Evolutionary conservation across 1,140 invertebrate species (phyloP).

Genomic region (Apis laboriosa): DNA sequence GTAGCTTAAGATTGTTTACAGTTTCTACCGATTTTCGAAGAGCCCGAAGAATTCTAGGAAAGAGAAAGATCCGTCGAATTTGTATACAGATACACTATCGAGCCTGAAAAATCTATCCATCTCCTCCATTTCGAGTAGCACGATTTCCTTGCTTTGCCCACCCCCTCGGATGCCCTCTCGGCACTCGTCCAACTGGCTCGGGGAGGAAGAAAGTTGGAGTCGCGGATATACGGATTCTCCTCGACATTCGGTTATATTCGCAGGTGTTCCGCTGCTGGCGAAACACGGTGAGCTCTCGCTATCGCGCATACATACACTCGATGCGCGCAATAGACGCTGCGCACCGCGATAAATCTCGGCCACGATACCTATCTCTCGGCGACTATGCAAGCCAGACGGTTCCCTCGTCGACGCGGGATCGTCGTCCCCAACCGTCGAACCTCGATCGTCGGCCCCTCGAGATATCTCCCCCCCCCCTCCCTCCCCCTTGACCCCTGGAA

Average conservation of each 20-base stretch:
- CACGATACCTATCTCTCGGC: slow-evolving; percentile 49
- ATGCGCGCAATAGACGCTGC: not conserved
- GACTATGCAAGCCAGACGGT: slow-evolving; percentile 37
- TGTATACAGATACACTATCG: no score
- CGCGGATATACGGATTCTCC: not conserved
- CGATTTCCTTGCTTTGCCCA: no score
- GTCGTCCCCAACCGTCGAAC: not conserved
- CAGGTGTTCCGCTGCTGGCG: slow-evolving; percentile 56
- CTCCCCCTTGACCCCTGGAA: slow-evolving; percentile 8
- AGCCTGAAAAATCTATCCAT: no score
- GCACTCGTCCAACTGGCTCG: not conserved
- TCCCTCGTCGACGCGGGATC: slow-evolving; percentile 8
- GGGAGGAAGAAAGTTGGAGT: not conserved
- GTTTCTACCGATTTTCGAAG: no score
- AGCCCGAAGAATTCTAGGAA: no score
- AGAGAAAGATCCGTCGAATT: no score
- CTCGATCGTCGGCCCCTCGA: not conserved
- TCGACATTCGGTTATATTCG: slow-evolving; percentile 17
- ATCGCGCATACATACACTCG: slow-evolving; percentile 10
- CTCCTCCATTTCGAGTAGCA: no score
- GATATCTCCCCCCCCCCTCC: not conserved
- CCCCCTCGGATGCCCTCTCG: not conserved
- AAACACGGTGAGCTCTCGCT: not conserved
- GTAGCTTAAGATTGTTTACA: no score
- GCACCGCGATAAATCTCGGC: slow-evolving; percentile 54